phyloP scores from a whole-genome alignment of 2,113 vertebrate genomes.

The Haemorhous mexicanus region DNA sequence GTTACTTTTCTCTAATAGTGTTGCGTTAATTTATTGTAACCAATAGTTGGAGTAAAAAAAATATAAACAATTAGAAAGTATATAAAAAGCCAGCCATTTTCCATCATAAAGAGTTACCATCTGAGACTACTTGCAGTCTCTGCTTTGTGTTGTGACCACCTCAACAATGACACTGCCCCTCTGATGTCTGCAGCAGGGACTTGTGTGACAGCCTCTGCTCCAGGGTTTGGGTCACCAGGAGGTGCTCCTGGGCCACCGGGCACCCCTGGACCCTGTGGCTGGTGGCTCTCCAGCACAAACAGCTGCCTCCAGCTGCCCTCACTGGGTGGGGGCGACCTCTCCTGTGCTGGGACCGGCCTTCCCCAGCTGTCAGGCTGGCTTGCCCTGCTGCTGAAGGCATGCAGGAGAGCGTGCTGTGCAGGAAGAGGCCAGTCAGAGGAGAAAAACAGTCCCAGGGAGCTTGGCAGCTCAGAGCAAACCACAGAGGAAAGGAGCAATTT shows the following conservation, averaged over 20 bases:
- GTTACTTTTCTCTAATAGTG: no score
- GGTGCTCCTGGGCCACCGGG: neutral
- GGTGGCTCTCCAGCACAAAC: neutral
- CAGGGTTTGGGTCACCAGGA: neutral
- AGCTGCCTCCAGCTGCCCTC: slow-evolving; percentile 36
- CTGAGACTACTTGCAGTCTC: no score
- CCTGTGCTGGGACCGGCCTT: neutral
- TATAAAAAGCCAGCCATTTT: no score
- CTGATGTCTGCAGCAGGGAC: neutral
- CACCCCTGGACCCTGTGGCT: accelerated
- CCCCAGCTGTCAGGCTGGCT: neutral
- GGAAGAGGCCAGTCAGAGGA: slow-evolving; percentile 10
- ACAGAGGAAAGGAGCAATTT: neutral
- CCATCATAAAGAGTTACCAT: no score
- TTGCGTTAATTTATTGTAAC: no score
- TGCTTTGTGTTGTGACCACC: no score
- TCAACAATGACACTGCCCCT: neutral
- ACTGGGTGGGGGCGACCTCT: neutral
- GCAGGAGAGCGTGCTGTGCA: slow-evolving; percentile 2
- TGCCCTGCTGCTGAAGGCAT: neutral
- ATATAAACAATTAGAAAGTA: no score
- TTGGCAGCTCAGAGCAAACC: neutral
- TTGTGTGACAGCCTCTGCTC: neutral
- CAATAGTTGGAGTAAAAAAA: no score
- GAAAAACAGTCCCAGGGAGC: neutral